Evolutionary conservation across 2,113 vertebrate species (phyloP).

Genomic region (Phrynosoma platyrhinos): DNA sequence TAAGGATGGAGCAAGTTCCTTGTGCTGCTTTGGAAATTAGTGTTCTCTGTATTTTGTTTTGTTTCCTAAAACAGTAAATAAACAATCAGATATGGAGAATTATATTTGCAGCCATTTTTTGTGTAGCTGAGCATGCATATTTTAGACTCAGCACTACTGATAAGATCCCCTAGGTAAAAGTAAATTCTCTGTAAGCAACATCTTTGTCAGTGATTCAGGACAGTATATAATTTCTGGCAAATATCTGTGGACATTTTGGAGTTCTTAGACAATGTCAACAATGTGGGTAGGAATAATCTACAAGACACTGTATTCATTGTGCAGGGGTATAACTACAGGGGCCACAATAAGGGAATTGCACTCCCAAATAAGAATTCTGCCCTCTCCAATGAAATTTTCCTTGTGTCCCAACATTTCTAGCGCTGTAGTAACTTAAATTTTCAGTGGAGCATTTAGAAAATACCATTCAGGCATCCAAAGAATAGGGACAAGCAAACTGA

Average conservation of each 20-base stretch:
- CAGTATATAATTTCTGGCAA: not conserved
- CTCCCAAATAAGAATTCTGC: too few species aligned
- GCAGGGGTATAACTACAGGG: too few species aligned
- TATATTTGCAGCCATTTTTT: rapidly evolving
- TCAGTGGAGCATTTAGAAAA: too few species aligned
- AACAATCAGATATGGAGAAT: slow-evolving; percentile 23
- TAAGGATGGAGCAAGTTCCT: slow-evolving; percentile 53
- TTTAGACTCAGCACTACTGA: not conserved
- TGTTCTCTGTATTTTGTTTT: slow-evolving; percentile 50
- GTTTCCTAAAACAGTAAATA: slow-evolving; percentile 39
- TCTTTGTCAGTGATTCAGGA: not conserved
- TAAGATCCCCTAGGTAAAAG: not conserved
- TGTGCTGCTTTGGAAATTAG: slow-evolving; percentile 56
- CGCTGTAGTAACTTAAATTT: too few species aligned
- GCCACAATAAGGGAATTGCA: too few species aligned
- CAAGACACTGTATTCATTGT: too few species aligned
- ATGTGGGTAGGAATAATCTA: too few species aligned
- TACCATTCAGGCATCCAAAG: too few species aligned
- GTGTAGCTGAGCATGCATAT: not conserved
- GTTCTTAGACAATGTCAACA: too few species aligned
- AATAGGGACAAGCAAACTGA: too few species aligned
- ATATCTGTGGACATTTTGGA: not conserved
- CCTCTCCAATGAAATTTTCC: too few species aligned
- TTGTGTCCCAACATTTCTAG: too few species aligned
- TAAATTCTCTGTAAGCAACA: not conserved